These are phyloP conservation scores for Falco peregrinus DNA, from an alignment of 2,797 vertebrate species.

Conservation along the genomic window DNA sequence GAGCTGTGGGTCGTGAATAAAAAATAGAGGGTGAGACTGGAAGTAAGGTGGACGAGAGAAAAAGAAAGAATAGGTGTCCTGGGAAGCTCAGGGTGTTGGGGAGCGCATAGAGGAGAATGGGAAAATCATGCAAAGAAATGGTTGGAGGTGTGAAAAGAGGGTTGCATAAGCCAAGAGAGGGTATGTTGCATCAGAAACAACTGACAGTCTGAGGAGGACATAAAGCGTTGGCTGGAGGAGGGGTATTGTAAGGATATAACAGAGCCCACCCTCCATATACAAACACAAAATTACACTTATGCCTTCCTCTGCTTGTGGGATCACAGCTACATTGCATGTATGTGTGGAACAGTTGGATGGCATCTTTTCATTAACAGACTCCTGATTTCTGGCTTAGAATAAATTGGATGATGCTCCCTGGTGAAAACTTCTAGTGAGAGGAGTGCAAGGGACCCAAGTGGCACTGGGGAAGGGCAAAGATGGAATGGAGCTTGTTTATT, in stretches of 20 bases:
- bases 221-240: not conserved
- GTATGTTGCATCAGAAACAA: not conserved
- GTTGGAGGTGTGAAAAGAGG: not conserved
- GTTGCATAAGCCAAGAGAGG: not conserved
- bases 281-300: not conserved
- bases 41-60: not conserved
- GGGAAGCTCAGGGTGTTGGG: not conserved
- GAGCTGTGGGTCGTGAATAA: not conserved
- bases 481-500: not conserved
- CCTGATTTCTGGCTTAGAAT: not conserved
- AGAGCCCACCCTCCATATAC: not conserved
- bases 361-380: not conserved
- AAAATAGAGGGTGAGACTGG: not conserved
- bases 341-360: not conserved
- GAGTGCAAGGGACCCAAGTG: fast-evolving
- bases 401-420: not conserved
- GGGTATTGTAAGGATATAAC: not conserved
- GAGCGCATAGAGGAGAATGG: not conserved
- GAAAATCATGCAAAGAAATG: not conserved
- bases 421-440: not conserved
- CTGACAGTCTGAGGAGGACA: not conserved
- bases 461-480: not conserved
- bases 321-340: not conserved
- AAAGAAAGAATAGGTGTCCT: not conserved
- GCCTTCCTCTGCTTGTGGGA: not conserved